These are phyloP conservation scores for Hemitrygon akajei DNA, from an alignment of 2,797 vertebrate genomes.

Conservation along the genomic window DNA sequence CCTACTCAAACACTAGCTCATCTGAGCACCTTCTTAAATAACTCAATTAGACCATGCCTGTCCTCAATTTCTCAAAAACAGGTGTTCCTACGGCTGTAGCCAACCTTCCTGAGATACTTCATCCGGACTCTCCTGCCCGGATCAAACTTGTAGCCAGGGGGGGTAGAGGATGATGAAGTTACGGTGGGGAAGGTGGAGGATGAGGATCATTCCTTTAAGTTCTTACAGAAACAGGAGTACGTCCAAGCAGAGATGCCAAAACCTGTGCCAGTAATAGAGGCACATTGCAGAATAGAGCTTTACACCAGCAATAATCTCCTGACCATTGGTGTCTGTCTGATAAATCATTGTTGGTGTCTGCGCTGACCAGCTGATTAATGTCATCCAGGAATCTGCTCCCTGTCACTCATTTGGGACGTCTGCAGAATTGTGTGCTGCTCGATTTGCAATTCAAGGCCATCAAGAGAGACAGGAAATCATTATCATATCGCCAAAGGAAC, in stretches of 20 bases:
- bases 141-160: too few relatives aligned
- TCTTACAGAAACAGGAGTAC: too few relatives aligned
- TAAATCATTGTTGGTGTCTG: background rate
- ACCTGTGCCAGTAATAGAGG: too few relatives aligned
- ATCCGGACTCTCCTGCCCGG: too few relatives aligned
- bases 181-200: too few relatives aligned
- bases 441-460: constrained; percentile 11
- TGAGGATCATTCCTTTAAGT: too few relatives aligned
- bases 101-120: background rate
- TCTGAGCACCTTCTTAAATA: background rate
- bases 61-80: background rate
- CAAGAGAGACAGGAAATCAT: constrained; percentile 26
- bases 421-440: background rate
- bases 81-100: background rate
- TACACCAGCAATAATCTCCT: background rate
- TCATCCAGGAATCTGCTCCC: background rate
- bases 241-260: too few relatives aligned
- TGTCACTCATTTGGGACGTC: constrained; percentile 1
- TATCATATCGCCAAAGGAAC: background rate
- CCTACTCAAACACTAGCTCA: too few relatives aligned
- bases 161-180: too few relatives aligned
- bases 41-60: background rate
- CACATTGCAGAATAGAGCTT: too few relatives aligned
- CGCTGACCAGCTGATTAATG: constrained; percentile 21
- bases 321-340: too few relatives aligned